A percentile compares a stretch with the other conserved stretches of the same genome.
Conservation (phyloP, 2,113 vertebrate species). For the Odontophorus gujanensis region DNA sequence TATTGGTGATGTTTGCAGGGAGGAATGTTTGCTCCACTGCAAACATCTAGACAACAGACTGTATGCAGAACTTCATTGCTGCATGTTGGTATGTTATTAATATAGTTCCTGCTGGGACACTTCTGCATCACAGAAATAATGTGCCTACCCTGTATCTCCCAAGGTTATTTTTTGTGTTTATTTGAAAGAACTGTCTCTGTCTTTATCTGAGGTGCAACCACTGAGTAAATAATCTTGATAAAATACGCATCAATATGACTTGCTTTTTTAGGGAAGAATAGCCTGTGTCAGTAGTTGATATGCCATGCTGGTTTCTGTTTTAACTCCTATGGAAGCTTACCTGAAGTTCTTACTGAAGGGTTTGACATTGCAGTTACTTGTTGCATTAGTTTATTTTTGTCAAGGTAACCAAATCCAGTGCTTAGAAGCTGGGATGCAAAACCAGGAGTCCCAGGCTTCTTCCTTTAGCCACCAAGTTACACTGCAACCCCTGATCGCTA, state of each 20-base stretch:
- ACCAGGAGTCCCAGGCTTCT: neutral
- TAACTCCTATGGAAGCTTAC: neutral
- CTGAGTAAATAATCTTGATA: neutral
- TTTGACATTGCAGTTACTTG: neutral
- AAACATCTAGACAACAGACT: neutral
- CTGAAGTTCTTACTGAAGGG: neutral
- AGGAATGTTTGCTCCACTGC: neutral
- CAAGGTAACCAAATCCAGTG: neutral
- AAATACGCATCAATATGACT: neutral
- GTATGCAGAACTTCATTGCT: neutral
- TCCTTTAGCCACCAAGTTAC: neutral
- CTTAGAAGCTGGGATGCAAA: neutral
- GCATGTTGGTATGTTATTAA: fast-evolving
- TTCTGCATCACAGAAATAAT: neutral
- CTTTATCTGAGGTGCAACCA: neutral
- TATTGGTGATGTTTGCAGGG: neutral
- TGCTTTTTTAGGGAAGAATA: neutral
- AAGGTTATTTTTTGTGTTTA: neutral
- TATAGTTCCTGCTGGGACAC: neutral
- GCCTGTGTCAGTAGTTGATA: neutral
- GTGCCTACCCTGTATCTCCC: neutral
- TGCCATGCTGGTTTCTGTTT: neutral
- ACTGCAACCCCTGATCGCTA: neutral
- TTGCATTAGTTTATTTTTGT: neutral
- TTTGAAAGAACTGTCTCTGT: neutral